A percentile compares a stretch with the other conserved stretches of the same genome.
phyloP scores from a whole-genome alignment of 92 coral and sea anemone genomes.

The Parazoanthus darwini region DNA sequence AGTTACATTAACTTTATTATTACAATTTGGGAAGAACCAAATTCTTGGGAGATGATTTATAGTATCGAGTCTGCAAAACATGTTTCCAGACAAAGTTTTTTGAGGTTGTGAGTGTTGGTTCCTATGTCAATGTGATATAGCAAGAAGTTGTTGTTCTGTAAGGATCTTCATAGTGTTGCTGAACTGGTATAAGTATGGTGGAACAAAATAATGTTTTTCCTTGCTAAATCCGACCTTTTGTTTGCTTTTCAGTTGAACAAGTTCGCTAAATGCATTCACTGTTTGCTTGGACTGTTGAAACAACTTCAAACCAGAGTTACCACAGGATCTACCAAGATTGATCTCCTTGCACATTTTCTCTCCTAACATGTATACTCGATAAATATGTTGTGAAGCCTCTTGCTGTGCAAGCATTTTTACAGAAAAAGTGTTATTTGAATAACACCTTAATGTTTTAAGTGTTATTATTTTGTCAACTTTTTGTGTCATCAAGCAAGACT shows the following conservation, averaged over 20 bases:
- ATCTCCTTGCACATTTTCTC: not conserved
- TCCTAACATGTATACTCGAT: not conserved
- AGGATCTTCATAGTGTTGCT: no score
- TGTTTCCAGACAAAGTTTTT: no score
- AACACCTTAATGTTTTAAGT: not conserved
- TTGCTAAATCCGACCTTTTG: not conserved
- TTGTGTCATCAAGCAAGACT: not conserved
- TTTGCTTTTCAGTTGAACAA: conserved; percentile 85
- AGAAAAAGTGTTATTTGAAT: not conserved
- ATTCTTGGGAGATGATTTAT: no score
- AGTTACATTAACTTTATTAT: no score
- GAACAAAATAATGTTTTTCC: not conserved
- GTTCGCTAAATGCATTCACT: conserved; percentile 58
- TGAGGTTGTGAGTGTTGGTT: no score
- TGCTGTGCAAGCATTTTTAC: conserved; percentile 20
- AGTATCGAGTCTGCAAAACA: no score
- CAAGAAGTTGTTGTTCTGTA: no score
- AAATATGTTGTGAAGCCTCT: not conserved
- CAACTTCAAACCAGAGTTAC: not conserved
- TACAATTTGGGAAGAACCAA: no score
- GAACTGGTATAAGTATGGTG: not conserved
- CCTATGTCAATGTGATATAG: no score
- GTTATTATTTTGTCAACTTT: not conserved
- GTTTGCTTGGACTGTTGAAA: not conserved
- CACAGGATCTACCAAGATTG: not conserved